Evolutionary conservation across 2,888 invertebrate species (phyloP).

Genomic region (Mesochorus sp.): DNA sequence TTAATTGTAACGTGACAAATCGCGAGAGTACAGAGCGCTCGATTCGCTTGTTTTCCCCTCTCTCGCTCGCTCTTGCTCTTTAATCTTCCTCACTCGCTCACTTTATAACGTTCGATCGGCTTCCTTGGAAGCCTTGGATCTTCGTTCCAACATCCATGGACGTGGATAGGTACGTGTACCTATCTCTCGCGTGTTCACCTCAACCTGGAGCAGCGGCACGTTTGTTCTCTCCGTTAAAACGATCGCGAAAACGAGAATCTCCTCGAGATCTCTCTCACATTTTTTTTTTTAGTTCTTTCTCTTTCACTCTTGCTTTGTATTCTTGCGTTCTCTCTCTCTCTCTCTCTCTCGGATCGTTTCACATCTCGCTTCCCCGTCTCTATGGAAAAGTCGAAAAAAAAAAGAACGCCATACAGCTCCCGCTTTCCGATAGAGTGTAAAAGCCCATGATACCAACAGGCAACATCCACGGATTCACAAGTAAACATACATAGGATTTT

Average conservation of each 20-base stretch:
- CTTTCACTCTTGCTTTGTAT: conserved; percentile 9
- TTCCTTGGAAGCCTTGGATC: conserved; percentile 61
- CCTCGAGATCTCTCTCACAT: conserved; percentile 33
- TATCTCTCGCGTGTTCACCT: conserved; percentile 66
- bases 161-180: conserved; percentile 62
- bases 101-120: conserved; percentile 54
- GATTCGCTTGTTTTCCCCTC: conserved; percentile 47
- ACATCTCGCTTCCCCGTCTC: conserved; percentile 41
- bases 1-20: conserved; percentile 76
- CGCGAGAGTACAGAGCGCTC: conserved; percentile 62
- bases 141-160: conserved; percentile 59
- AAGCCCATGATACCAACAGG: conserved; percentile 44
- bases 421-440: conserved; percentile 57
- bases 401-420: conserved; percentile 53
- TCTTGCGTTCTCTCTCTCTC: conserved; percentile 1
- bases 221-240: conserved; percentile 64
- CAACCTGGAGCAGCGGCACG: conserved; percentile 62
- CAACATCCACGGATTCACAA: conserved; percentile 18
- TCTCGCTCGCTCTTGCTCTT: conserved; percentile 21
- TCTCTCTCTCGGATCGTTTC: conserved; percentile 42
- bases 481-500: neutral
- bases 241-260: conserved; percentile 53
- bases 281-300: conserved; percentile 15
- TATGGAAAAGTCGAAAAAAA: conserved; percentile 55
- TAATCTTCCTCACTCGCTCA: conserved; percentile 11